Evolutionary conservation across 2,113 vertebrate genomes (phyloP), one percentile per base, ranked within the genome.

Genomic region (Aphyosemion australe): DNA sequence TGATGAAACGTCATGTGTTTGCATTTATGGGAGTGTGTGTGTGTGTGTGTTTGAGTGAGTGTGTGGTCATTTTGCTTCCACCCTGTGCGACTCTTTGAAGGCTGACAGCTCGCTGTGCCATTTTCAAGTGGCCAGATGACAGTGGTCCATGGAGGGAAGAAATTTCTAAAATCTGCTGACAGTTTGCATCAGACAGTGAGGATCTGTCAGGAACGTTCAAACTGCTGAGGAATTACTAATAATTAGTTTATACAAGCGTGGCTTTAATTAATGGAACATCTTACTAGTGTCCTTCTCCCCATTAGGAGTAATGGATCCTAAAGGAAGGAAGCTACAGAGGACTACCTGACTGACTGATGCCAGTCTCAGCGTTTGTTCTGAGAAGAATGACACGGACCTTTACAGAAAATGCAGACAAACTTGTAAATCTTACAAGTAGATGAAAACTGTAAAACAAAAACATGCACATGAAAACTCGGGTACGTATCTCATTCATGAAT

Each of bases 231-330:
- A 77, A 80, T 75, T 80, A 71, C 72, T 76, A 47, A n/a, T 18
- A 47, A n/a, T 5, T 47, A 61, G 60, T 32, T 79, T 64, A 65
- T 71, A 78, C 50, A 39, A 74, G 69, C 31, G 43, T 34, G 47
- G 53, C 54, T 54, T 61, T 80, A 82, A 84, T 84, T 78, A 73
- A 86, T 86, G 69, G 47, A 70, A 78, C 66, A 69, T 61, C 57
- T 65, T 74, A 83, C 81, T 71, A 48, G 81, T 69, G 72, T 52
- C 63, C 75, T 72, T 74, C 64, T 80, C 73, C 74, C 75, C 83
- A 83, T 78, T 73, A 83, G 64, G 31, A 70, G 49, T 80, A 86
- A 90, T 87, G 79, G 68, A 80, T 81, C 81, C 69, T 69, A 78
- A 59, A 73, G 72, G 60, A 42, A 53, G 34, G 69, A 54, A 86